Base-by-base conservation (phyloP, 2,888 invertebrate species). In the Lasioglossum vierecki region DNA sequence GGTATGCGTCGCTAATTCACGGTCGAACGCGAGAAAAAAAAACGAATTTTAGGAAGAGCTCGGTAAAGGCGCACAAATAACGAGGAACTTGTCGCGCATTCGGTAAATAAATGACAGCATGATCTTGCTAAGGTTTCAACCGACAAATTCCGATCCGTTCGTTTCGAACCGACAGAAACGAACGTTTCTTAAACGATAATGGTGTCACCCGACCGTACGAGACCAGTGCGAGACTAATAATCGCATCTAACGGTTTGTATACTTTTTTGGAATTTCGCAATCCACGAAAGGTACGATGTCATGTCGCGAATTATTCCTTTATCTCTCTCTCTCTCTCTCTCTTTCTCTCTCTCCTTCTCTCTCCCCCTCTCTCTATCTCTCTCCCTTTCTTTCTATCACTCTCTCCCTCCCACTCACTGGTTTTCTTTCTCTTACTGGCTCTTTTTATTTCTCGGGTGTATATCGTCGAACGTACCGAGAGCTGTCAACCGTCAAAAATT, bases 401-500 rank as follows among this genome's bases (percentile, higher is more conserved):
- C 18, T 68, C 66, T 68, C 66, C 35, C 39, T 68, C 66, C 66
- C 66, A 53, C 49, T 75, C 46, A 18, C 26, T 63, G 44, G 6
- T 39, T 41, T 49, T 66, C 74, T 30, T 85, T 80, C 80, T 83
- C 76, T 71, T 44, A 57, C 76, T 63, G 39, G 49, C 76, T 76
- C 84, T 84, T 83, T 84, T 84, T 84, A 84, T 79, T 57, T 66
- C 74, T 76, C 86, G 79, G 80, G 77, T 82, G 86, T 85, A 68
- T 68, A 87, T 80, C 86, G 83, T 79, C 72, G 72, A 81, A 88
- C 85, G 76, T 74, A 81, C 60, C 71, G 73, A 77, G 80, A 87
- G 68, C 88, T 87, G 89, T 90, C 88, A 87, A 85, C 86, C 81
- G 90, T 80, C 82, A 79, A 72, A 75, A 87, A 80, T 82, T 76